Conservation (phyloP, 2,797 vertebrate genomes). For the Danio albolineatus region DNA sequence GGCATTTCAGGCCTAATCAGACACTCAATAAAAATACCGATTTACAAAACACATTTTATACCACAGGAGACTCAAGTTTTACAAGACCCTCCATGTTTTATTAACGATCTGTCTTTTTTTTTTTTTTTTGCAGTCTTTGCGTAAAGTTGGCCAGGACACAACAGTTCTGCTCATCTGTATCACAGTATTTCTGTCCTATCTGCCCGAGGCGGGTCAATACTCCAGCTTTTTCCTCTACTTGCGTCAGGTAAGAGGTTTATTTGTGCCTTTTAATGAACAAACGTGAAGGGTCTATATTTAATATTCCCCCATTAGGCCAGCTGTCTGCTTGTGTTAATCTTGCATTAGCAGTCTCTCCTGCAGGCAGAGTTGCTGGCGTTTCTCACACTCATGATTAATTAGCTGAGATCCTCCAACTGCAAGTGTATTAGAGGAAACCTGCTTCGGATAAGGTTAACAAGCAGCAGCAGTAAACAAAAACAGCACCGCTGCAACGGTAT, state of each 20-base stretch:
- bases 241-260: conserved; percentile 81
- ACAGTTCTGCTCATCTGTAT: conserved; percentile 89
- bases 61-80: background rate
- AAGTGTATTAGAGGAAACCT: background rate
- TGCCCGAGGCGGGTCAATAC: conserved; percentile 95
- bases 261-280: background rate
- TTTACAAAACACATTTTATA: background rate
- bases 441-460: background rate
- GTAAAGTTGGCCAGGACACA: conserved; percentile 90
- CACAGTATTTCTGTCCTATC: conserved; percentile 93
- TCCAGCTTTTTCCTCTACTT: conserved; percentile 97
- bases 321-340: background rate
- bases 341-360: background rate
- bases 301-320: background rate
- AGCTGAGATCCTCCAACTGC: background rate
- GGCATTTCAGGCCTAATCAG: too few species aligned
- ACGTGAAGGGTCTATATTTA: background rate
- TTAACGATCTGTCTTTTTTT: conserved; percentile 28
- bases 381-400: conserved; percentile 5
- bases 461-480: background rate
- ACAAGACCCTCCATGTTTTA: background rate
- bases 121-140: conserved; percentile 82
- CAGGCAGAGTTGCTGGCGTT: background rate
- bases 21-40: too few species aligned
- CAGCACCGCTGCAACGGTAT: background rate